phyloP scores from a whole-genome alignment of 2,113 vertebrate species.

The Carassius carassius region DNA sequence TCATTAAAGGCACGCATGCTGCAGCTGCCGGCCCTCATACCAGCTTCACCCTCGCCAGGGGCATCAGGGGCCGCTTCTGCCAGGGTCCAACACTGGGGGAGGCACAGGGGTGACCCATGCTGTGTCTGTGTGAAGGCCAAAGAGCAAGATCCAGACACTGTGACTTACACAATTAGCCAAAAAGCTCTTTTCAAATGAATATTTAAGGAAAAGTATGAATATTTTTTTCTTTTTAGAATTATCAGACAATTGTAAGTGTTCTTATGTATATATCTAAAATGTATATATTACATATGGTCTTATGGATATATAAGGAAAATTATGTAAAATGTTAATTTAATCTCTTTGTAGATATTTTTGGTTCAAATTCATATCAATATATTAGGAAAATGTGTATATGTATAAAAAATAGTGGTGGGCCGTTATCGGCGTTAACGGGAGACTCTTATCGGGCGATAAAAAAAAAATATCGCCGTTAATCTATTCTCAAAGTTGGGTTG shows the following conservation, averaged over 20 bases:
- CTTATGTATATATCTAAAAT: too few relatives aligned
- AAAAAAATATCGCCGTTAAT: too few relatives aligned
- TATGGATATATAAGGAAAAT: too few relatives aligned
- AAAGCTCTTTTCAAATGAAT: not conserved
- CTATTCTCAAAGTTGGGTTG: too few relatives aligned
- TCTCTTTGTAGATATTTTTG: not conserved
- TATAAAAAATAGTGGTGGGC: too few relatives aligned
- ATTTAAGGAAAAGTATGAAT: too few relatives aligned
- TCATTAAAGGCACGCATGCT: constrained; percentile 55
- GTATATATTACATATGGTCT: too few relatives aligned
- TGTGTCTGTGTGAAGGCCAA: constrained; percentile 27
- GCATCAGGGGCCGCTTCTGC: constrained; percentile 45
- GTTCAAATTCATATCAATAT: not conserved
- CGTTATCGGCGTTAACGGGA: too few relatives aligned
- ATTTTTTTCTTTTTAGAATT: too few relatives aligned
- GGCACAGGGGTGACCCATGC: not conserved
- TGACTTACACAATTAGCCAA: not conserved
- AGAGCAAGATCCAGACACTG: not conserved
- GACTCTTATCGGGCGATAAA: too few relatives aligned
- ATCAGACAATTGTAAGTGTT: too few relatives aligned
- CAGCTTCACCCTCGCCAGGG: constrained; percentile 51
- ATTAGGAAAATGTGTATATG: not conserved
- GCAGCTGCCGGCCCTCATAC: constrained; percentile 53
- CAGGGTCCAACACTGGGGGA: constrained; percentile 26
- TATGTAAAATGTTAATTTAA: too few relatives aligned